Base-by-base conservation (phyloP, 2,888 invertebrate genomes). In the Seladonia tumulorum region DNA sequence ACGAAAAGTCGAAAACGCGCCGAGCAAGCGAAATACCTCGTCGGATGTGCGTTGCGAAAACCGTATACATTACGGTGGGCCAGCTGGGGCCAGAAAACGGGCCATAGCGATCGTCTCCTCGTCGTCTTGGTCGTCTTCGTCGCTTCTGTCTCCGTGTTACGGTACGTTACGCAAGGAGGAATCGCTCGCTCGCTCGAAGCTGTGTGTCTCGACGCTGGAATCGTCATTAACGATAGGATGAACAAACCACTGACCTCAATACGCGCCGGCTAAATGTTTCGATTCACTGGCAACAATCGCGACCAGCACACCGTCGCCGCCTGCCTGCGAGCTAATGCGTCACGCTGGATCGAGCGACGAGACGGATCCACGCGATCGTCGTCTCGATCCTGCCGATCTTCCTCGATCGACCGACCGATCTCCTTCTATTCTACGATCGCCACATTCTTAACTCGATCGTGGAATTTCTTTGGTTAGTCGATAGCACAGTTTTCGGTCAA, bases 21-120 rank as follows among this genome's bases (percentile, higher is more conserved):
- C 88, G 86, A 92, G 93, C 94, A 93, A 94, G 92, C 93, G 90
- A 94, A 94, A 93, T 91, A 93, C 92, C 76, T 88, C 84, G 87
- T 66, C 70, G 90, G 91, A 91, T 84, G 10, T 66, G 87, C 70
- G 72, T 94, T 94, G 93, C 94, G 93, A 93, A 93, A 94, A 93
- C 90, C 80, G 92, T 93, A 93, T 91, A 93, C 83, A 92, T 93
- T 90, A 92, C 87, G 88, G 85, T 85, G 75, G 87, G 84, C 70
- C 79, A 82, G 68, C 22, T n/a, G 10, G 53, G 53, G 53, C 53
- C 91, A 88, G 91, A 90, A 92, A 93, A 94, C 91, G 92, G 92
- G 92, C 90, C 85, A 80, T 60, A 25, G 25, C 0, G 60, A 25
- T 60, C 60, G 60, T 25, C 60, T 60, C 60, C 5, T 25, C 60